Evolutionary conservation across 92 coral and sea anemone species (phyloP), one percentile per base, ranked within the genome.

Genomic region (Parazoanthus atlanticus): DNA sequence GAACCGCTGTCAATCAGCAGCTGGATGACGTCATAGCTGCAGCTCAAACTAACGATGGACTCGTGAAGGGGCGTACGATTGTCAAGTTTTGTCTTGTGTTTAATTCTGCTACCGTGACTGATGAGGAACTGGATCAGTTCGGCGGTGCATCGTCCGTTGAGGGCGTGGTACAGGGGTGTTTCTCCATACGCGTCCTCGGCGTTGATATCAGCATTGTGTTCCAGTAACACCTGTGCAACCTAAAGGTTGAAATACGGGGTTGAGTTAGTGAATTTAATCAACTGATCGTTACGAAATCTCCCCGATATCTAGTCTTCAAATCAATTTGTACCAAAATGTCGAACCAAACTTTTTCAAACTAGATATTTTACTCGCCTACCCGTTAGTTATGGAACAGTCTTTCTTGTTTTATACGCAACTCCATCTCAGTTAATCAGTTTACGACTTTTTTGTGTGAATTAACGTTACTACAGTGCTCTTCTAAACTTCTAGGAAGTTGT

Each of bases 151-250:
- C 78, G 43, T 40, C 87, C 87, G 5, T 70, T 70, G 41, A 84
- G 87, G 79, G 87, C 87, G 87, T 84, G 87, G 46, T 84, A 84
- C 87, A 84, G 87, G 41, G 87, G 87, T 2, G 87, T 84, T 19
- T 84, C 87, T 28, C 87, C 78, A 3, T 46, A 21, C 34, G 0
- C 15, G 12, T 84, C 69, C 46, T 84, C 87, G 1, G 79, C 67
- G 67, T 84, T 84, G 64, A 84, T 84, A 19, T 84, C 67, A 46
- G 67, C 87, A 5, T 2, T 32, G 41, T 70, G 30, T 29, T 71
- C 64, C 25, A 84, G 58, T 25, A 84, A 70, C 38, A 71, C 69
- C 64, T 84, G 78, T 6, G 87, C 87, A 29, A 84, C 87, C 87
- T 84, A 17, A 47, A 71, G 66, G 29, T 84, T 69, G 17, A 26